Evolutionary conservation across 2,113 vertebrate species (phyloP).

Genomic region (Amia ocellicauda): DNA sequence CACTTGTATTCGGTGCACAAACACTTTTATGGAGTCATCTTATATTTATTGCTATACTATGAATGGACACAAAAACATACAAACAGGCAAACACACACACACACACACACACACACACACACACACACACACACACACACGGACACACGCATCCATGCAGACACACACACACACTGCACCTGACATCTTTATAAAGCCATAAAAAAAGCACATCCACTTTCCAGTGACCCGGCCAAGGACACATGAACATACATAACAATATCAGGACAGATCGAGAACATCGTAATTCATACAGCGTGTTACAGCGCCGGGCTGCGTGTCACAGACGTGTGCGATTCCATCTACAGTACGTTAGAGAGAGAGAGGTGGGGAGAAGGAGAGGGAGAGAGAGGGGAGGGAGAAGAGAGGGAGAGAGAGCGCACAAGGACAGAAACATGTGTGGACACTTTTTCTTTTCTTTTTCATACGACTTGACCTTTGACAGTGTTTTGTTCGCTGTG

Average conservation of each 20-base stretch:
- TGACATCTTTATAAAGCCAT: conserved; percentile 48
- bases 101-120: too few relatives aligned
- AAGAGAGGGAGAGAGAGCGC: conserved; percentile 25
- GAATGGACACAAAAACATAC: too few relatives aligned
- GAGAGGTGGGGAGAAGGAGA: conserved; percentile 19
- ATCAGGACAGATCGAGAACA: conserved; percentile 58
- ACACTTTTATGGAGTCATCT: too few relatives aligned
- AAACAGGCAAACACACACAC: too few relatives aligned
- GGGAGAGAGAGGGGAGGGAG: conserved; percentile 15
- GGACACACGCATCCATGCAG: too few relatives aligned
- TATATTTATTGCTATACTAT: too few relatives aligned
- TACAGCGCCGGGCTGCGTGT: conserved; percentile 45
- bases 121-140: too few relatives aligned
- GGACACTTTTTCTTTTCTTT: conserved; percentile 31
- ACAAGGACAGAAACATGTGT: conserved; percentile 15
- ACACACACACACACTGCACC: conserved; percentile 10
- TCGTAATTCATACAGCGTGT: conserved; percentile 58
- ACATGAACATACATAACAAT: conserved; percentile 62
- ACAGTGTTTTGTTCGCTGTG: conserved; percentile 31
- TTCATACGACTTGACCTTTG: conserved; percentile 30
- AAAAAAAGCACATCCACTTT: conserved; percentile 49
- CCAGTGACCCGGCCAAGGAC: conserved; percentile 60
- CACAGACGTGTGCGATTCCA: conserved; percentile 47
- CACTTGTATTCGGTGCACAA: too few relatives aligned
- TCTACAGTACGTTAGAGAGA: conserved; percentile 31